Evolutionary conservation across 2,888 invertebrate genomes (phyloP), one percentile per base, ranked within the genome.

Genomic region (Rhorus exstirpatorius): DNA sequence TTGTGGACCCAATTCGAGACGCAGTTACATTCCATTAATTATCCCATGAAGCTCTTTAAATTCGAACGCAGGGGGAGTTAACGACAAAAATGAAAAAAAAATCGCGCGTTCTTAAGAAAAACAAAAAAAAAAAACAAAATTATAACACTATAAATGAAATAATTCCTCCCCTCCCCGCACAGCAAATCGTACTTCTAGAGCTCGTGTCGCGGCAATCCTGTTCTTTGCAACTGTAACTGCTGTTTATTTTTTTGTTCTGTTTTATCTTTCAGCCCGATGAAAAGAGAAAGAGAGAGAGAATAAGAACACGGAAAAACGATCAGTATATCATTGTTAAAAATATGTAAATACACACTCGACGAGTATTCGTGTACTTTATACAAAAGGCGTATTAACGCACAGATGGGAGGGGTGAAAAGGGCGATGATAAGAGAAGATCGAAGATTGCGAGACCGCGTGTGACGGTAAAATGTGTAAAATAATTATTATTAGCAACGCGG

Each of bases 1-100:
- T 86, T n/a, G n/a, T 85, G 63, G 68, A 82, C 49, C 35, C 74
- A 83, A 85, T 85, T 87, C 81, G n/a, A n/a, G 85, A 84, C 53
- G 75, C 75, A 82, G 71, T 79, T 80, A 86, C 89, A 89, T 89
- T 89, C 87, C 87, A 85, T 85, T 83, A 65, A 74, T 72, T 63
- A 61, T 74, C 74, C 53, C 63, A n/a, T n/a, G 49, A 51, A 35
- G 53, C 8, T 65, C 41, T 53, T 55, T 1, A 63, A 81, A 78
- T 78, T 78, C 14, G 12, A 61, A 55, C 41, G 26, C 49, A 71
- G 26, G 61, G 60, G 68, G 53, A 53, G 35, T 21, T 26, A 2
- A 24, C 7, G 8, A 7, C 12, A 55, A 55, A 60, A 17, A 26
- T 21, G 44, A 63, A 12, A 70, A 26, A 17, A 58, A 26, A 6